Conservation (phyloP, 2,888 invertebrate species). For the Troides aeacus region DNA sequence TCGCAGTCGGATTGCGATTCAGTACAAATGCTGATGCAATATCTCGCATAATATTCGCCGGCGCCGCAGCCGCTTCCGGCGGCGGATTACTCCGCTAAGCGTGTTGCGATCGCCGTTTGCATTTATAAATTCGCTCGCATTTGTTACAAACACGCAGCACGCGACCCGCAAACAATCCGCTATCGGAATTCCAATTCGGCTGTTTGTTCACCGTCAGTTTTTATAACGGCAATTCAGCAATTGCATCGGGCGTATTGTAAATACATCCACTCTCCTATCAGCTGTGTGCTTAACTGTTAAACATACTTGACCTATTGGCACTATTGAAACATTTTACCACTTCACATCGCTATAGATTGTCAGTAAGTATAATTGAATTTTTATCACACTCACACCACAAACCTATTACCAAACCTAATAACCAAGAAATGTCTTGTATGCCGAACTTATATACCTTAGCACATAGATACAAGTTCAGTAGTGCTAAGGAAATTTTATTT, state of each 20-base stretch:
- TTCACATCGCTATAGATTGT: too few species aligned
- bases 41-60: slow-evolving; percentile 14
- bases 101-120: slow-evolving; percentile 20
- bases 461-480: too few species aligned
- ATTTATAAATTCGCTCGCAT: slow-evolving; percentile 26
- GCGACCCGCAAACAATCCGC: slow-evolving; percentile 21
- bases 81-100: slow-evolving; percentile 23
- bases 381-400: too few species aligned
- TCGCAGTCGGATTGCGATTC: slow-evolving; percentile 1
- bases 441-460: too few species aligned
- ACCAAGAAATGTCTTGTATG: too few species aligned
- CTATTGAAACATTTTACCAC: too few species aligned
- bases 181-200: slow-evolving; percentile 28
- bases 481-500: too few species aligned
- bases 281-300: too few species aligned
- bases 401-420: too few species aligned
- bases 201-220: slow-evolving; percentile 10
- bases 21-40: slow-evolving; percentile 16
- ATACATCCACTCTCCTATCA: too few species aligned
- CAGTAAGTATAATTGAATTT: too few species aligned
- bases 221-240: slow-evolving; percentile 18
- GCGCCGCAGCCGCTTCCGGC: slow-evolving; percentile 7
- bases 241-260: slow-evolving; percentile 20
- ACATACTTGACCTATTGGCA: too few species aligned
- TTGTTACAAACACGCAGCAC: slow-evolving; percentile 18